phyloP scores from a whole-genome alignment of 2,797 vertebrate genomes.

The Sebastes nivosus region DNA sequence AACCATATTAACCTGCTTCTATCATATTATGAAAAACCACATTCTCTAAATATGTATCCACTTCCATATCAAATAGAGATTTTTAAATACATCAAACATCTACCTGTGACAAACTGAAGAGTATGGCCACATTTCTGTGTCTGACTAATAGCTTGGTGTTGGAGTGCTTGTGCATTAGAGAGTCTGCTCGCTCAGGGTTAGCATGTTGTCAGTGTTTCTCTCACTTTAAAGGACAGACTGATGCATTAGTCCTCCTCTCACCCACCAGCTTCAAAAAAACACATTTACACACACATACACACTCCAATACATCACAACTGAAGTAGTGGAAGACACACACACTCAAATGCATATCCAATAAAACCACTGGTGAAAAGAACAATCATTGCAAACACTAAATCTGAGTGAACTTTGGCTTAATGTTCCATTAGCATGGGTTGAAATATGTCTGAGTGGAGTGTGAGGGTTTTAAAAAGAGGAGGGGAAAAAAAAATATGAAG shows the following conservation, averaged over 20 bases:
- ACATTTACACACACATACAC: conserved; percentile 4
- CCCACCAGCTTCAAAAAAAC: conserved; percentile 47
- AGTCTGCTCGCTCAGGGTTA: conserved; percentile 35
- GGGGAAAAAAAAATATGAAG: background rate
- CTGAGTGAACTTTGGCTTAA: conserved; percentile 60
- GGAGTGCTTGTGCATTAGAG: conserved; percentile 54
- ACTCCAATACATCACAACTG: conserved; percentile 23
- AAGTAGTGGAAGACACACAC: conserved; percentile 26
- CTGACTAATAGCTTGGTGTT: conserved; percentile 37
- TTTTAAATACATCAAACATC: conserved; percentile 9
- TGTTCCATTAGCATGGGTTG: conserved; percentile 69
- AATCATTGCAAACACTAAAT: conserved; percentile 51
- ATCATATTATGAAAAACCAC: background rate
- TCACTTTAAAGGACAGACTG: conserved; percentile 63
- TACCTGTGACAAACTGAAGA: background rate
- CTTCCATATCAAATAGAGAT: conserved; percentile 4
- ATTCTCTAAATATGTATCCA: conserved; percentile 9
- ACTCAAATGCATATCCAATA: conserved; percentile 44
- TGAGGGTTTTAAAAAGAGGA: conserved; percentile 25
- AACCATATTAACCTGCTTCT: background rate
- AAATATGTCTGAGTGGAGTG: conserved; percentile 47
- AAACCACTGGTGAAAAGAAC: conserved; percentile 40
- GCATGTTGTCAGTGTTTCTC: conserved; percentile 49
- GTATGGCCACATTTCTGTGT: conserved; percentile 1
- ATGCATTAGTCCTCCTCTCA: conserved; percentile 70